These are phyloP conservation scores for Cheumatopsyche charites DNA, from an alignment of 1,140 invertebrate genomes.

Conservation along the genomic window DNA sequence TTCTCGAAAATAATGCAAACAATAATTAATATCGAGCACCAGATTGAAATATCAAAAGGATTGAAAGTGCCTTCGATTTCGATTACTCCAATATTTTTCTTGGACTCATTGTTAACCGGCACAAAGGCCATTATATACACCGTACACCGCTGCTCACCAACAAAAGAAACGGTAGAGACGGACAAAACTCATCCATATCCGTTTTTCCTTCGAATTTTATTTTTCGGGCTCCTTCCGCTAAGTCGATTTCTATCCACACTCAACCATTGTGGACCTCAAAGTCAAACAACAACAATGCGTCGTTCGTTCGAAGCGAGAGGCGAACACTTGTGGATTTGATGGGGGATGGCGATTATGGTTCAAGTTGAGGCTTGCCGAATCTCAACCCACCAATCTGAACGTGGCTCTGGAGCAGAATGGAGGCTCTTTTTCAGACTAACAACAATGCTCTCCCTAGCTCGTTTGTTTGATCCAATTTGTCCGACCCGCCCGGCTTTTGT, in stretches of 20 bases:
- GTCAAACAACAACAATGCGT: conserved; percentile 23
- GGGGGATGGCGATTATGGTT: conserved; percentile 15
- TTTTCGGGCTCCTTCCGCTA: no score
- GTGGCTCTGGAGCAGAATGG: conserved; percentile 11
- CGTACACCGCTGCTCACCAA: neutral
- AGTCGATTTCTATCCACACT: no score
- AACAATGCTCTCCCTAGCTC: neutral
- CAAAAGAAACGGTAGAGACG: conserved; percentile 1
- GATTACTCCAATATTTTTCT: no score
- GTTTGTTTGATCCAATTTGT: conserved; percentile 40
- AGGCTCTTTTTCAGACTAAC: conserved; percentile 19
- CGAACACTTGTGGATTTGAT: conserved; percentile 26
- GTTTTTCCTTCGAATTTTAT: neutral
- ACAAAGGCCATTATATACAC: no score
- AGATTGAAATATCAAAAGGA: no score
- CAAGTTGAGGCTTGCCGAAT: conserved; percentile 4
- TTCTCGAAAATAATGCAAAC: no score
- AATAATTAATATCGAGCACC: no score
- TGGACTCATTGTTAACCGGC: no score
- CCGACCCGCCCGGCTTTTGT: conserved; percentile 16
- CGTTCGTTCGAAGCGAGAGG: neutral
- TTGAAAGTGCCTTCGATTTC: no score
- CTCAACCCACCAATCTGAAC: neutral
- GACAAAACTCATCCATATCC: conserved; percentile 11
- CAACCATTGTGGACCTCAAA: conserved; percentile 20